Percentiles rank a stretch among this genome's conserved stretches.
Evolutionary conservation across 2,888 invertebrate species (phyloP).

Genomic region (Crematogaster levior): DNA sequence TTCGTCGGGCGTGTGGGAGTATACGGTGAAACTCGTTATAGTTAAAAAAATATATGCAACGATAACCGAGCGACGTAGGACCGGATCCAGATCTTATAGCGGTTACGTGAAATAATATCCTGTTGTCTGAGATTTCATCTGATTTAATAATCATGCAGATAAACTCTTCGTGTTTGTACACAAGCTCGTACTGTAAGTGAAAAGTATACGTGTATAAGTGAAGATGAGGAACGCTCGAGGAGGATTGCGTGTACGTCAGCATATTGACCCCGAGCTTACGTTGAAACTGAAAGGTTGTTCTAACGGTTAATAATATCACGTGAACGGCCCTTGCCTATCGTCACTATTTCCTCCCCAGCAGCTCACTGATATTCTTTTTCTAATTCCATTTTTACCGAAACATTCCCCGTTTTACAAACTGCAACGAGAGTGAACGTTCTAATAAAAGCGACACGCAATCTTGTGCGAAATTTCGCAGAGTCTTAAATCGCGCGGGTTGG

Average conservation of each 20-base stretch:
- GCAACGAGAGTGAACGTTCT: background rate
- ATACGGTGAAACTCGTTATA: background rate
- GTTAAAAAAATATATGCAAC: conserved; percentile 15
- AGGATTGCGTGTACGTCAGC: conserved; percentile 37
- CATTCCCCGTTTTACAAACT: background rate
- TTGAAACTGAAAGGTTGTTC: background rate
- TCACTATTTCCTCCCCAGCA: background rate
- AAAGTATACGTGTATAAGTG: background rate
- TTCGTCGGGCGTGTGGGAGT: background rate
- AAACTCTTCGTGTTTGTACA: conserved; percentile 2
- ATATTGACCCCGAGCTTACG: conserved; percentile 15
- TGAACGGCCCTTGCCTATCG: background rate
- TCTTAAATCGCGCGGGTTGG: conserved; percentile 33
- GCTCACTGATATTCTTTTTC: background rate
- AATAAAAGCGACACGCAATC: conserved; percentile 15
- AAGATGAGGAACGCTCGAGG: conserved; percentile 7
- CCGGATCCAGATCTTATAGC: background rate
- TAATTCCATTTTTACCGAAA: background rate
- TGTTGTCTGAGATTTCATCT: conserved; percentile 20
- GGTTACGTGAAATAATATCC: conserved; percentile 17
- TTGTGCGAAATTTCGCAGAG: conserved; percentile 4
- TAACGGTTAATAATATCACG: conserved; percentile 33
- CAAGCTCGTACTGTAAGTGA: background rate
- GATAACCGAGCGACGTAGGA: background rate
- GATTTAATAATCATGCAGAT: conserved; percentile 16